A percentile compares a stretch with the other conserved stretches of the same genome.
phyloP scores from a whole-genome alignment of 2,888 invertebrate species.

The Scaptomyza parva region DNA sequence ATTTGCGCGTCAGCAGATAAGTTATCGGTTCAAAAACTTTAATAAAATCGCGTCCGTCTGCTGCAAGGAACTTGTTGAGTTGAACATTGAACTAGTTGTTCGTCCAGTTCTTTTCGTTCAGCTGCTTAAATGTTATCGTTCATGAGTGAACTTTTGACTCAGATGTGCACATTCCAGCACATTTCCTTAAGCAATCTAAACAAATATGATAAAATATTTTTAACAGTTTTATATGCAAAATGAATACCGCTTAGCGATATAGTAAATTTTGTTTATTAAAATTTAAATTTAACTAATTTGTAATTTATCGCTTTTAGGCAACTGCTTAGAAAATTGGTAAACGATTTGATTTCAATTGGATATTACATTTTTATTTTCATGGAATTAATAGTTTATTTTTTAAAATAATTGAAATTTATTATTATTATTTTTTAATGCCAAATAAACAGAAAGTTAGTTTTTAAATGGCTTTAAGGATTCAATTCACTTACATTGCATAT shows the following conservation, averaged over 20 bases:
- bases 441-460: too few relatives aligned
- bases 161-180: neutral
- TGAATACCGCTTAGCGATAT: neutral
- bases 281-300: constrained; percentile 6
- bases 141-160: neutral
- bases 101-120: constrained; percentile 3
- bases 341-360: neutral
- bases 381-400: too few relatives aligned
- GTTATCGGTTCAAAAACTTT: constrained; percentile 22
- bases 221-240: neutral
- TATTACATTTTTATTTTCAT: too few relatives aligned
- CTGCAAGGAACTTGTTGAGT: constrained; percentile 3
- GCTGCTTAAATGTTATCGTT: constrained; percentile 3
- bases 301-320: constrained; percentile 5
- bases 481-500: too few relatives aligned
- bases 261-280: neutral
- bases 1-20: constrained; percentile 49
- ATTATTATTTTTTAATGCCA: too few relatives aligned
- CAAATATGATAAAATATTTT: neutral
- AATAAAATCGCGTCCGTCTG: constrained; percentile 14
- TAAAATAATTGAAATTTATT: too few relatives aligned
- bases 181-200: too few relatives aligned
- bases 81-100: constrained; percentile 18
- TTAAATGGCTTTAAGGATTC: too few relatives aligned
- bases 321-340: neutral